phyloP scores from a whole-genome alignment of 2,113 vertebrate species.

The Chauna torquata region DNA sequence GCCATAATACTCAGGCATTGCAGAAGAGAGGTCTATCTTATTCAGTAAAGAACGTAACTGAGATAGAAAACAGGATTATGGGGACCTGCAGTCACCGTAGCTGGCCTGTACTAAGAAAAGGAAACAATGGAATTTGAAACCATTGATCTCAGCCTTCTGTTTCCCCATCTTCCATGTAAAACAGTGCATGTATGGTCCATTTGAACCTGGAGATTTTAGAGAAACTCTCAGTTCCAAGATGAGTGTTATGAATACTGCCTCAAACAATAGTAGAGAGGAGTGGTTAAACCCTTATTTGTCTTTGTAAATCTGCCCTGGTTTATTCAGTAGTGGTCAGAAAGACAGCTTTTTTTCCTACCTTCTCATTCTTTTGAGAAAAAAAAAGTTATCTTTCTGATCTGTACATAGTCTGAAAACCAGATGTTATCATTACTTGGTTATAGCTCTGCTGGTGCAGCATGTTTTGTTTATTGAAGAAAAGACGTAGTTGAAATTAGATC shows the following conservation, averaged over 20 bases:
- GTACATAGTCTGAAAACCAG: constrained; percentile 43
- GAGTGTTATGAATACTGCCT: not conserved
- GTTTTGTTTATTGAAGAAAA: constrained; percentile 71
- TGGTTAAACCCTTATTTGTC: not conserved
- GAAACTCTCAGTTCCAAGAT: not conserved
- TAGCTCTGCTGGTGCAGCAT: constrained; percentile 56
- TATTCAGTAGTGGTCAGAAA: constrained; percentile 1
- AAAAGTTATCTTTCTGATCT: constrained; percentile 8
- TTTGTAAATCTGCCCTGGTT: not conserved
- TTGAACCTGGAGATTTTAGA: not conserved
- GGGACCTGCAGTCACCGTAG: not conserved
- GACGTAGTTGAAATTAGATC: constrained; percentile 62
- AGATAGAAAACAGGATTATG: not conserved
- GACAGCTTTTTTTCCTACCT: not conserved
- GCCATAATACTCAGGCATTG: not conserved
- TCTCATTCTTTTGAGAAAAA: not conserved
- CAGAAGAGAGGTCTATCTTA: not conserved
- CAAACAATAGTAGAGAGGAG: not conserved
- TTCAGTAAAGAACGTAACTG: not conserved
- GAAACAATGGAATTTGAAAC: not conserved
- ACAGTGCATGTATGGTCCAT: not conserved
- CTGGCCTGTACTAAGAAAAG: not conserved
- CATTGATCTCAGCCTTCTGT: not conserved
- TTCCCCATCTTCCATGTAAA: not conserved
- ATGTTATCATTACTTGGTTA: constrained; percentile 65